A percentile compares a stretch with the other conserved stretches of the same genome.
phyloP scores from a whole-genome alignment of 1,140 invertebrate genomes.

The Drosophila watanabei region DNA sequence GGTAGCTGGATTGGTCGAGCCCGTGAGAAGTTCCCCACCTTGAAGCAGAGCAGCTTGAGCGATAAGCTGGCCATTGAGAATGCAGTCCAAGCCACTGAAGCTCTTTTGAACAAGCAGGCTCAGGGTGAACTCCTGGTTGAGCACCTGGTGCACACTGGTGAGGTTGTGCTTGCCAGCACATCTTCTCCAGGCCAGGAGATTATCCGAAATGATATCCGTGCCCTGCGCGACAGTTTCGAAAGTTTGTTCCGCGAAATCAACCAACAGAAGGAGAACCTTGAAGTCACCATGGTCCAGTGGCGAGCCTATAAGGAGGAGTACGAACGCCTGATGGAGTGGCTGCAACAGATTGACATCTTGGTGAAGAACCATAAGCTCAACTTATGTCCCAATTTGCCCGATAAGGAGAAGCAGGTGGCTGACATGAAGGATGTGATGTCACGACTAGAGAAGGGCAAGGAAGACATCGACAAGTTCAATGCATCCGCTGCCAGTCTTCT shows the following conservation, averaged over 20 bases:
- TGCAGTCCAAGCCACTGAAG: conserved; percentile 93
- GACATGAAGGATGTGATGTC: conserved; percentile 92
- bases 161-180: conserved; percentile 94
- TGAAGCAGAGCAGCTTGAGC: conserved; percentile 93
- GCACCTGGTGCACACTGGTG: conserved; percentile 93
- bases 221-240: conserved; percentile 94
- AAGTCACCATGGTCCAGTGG: conserved; percentile 93
- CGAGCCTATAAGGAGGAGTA: conserved; percentile 97
- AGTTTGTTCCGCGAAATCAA: conserved; percentile 94
- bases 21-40: conserved; percentile 94
- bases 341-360: conserved; percentile 96
- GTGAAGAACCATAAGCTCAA: conserved; percentile 96
- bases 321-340: conserved; percentile 95
- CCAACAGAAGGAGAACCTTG: conserved; percentile 93
- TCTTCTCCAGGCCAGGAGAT: conserved; percentile 92
- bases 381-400: conserved; percentile 92
- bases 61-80: conserved; percentile 96
- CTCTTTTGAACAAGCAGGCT: conserved; percentile 94
- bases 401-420: conserved; percentile 94
- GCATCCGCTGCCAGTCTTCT: conserved; percentile 91
- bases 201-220: conserved; percentile 94
- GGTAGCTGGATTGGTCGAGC: conserved; percentile 93
- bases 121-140: conserved; percentile 95
- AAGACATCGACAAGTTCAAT: conserved; percentile 94
- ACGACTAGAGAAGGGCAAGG: conserved; percentile 92